Base-by-base conservation (phyloP, 2,797 vertebrate genomes). In the Coendou prehensilis region DNA sequence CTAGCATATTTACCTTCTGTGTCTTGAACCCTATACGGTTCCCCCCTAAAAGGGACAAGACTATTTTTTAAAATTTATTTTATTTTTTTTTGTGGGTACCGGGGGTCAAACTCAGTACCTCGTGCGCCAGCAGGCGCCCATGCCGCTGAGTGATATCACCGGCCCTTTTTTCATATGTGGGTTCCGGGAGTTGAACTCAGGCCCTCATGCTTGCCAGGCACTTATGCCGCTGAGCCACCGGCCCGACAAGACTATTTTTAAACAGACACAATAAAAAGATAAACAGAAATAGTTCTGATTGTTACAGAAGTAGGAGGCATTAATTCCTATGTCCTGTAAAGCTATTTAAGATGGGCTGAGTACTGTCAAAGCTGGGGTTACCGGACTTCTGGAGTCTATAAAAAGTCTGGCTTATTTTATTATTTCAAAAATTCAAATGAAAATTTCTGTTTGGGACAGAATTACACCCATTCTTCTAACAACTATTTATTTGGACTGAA, bases 391-490 rank as follows among this genome's bases (percentile, higher is more conserved):
- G 75, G 14, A 47, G 57, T 75, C 75, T 92, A 18, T 52, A 57
- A 91, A 80, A 91, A 80, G 28, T 30, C 64, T 96, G 28, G 11
- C n/a, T 87, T 90, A 87, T 88, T 86, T 93, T n/a, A 83, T 54
- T 83, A 63, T 67, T 87, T 87, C 57, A 73, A 75, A 94, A 91
- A 56, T 54, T 86, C 56, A 91, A 94, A 76, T 57, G 86, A 76
- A 96, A 93, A 78, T 50, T 83, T 92, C 37, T 64, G 61, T 86
- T 67, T 76, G 75, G 54, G 33, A 67, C 67, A 85, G 54, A 90
- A 94, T 61, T 76, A 90, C 0, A 75, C 45, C n/a, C 75, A 71
- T 1, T 93, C n/a, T 79, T 14, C 20, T 63, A 92, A 92, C 9
- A 69, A 79, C 56, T 47, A 67, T 20, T 80, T 93, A 81, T 71